Evolutionary conservation across 2,113 vertebrate genomes (phyloP).

Genomic region (Aleadryas rufinucha): DNA sequence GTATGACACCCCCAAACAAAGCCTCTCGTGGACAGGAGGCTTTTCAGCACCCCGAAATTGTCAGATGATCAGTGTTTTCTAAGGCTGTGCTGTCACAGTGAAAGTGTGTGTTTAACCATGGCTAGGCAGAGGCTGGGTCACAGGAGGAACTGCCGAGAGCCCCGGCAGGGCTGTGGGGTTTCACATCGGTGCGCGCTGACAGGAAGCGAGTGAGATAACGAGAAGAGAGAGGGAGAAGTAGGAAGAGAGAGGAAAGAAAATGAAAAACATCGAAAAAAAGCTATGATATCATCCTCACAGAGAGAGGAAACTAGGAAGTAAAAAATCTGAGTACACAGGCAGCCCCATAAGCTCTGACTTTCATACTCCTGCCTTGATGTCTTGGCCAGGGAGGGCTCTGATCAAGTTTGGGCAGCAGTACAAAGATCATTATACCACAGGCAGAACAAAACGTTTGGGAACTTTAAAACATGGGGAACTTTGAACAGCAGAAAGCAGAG

Average conservation of each 20-base stretch:
- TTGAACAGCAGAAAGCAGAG: not conserved
- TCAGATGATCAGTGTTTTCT: not conserved
- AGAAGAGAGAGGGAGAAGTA: slow-evolving; percentile 45
- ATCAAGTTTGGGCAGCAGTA: not conserved
- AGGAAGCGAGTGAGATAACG: slow-evolving; percentile 18
- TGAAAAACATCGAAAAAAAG: not conserved
- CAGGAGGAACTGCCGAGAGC: not conserved
- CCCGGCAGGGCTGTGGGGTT: not conserved
- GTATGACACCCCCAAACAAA: rapidly evolving
- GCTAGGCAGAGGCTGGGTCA: not conserved
- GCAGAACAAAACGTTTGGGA: not conserved
- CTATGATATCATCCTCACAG: not conserved
- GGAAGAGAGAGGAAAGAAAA: not conserved
- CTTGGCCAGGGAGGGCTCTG: not conserved
- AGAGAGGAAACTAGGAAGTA: not conserved
- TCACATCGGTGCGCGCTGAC: not conserved
- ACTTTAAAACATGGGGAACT: not conserved
- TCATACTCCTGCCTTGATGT: not conserved
- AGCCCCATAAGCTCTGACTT: not conserved
- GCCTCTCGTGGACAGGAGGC: rapidly evolving
- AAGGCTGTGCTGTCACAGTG: not conserved
- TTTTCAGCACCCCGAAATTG: not conserved
- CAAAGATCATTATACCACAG: not conserved
- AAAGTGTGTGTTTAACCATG: not conserved
- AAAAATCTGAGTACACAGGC: not conserved